These are phyloP conservation scores for Cyanoderma ruficeps DNA, from an alignment of 2,113 vertebrate genomes.

Conservation along the genomic window DNA sequence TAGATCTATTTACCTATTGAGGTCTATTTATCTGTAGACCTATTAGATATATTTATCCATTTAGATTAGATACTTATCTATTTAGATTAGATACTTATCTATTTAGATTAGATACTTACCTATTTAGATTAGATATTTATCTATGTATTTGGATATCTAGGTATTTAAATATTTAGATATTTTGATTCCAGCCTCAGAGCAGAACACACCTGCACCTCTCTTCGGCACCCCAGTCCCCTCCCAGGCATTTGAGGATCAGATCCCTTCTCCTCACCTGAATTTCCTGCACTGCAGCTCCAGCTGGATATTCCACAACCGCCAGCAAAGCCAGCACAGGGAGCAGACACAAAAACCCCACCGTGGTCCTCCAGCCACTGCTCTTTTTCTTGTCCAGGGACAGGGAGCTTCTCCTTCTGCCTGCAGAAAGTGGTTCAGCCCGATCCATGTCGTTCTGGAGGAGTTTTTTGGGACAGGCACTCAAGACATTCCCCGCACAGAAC, in stretches of 20 bases:
- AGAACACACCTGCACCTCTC: no score
- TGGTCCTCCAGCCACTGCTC: background rate
- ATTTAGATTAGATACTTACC: background rate
- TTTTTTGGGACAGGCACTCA: background rate
- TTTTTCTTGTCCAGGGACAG: background rate
- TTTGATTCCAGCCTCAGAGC: rapidly evolving
- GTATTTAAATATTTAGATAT: background rate
- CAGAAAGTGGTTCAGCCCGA: background rate
- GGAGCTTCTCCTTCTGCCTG: background rate
- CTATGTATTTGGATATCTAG: background rate
- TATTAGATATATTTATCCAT: no score
- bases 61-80: background rate
- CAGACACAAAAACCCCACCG: background rate
- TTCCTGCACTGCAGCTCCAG: background rate
- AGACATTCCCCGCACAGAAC: background rate
- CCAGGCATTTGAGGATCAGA: background rate
- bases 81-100: background rate
- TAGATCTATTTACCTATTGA: background rate
- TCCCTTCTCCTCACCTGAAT: slow-evolving; percentile 43
- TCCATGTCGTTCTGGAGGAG: background rate
- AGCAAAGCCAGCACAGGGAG: slow-evolving; percentile 26
- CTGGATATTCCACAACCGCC: background rate
- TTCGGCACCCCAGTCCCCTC: background rate
- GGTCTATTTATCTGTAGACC: no score
- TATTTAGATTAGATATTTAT: background rate